phyloP scores from a whole-genome alignment of 2,113 vertebrate genomes.

The Sorex fumeus region DNA sequence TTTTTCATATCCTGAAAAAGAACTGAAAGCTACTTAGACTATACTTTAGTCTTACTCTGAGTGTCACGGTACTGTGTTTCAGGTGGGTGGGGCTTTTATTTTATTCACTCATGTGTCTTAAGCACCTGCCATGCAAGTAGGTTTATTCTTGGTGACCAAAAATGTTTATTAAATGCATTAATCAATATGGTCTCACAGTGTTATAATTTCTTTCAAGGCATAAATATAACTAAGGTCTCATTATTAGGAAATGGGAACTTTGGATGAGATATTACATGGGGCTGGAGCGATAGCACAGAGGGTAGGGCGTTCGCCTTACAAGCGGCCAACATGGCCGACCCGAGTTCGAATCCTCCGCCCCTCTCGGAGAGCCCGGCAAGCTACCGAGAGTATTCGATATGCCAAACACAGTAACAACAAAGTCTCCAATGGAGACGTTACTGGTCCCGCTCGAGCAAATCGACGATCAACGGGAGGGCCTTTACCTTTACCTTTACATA shows the following conservation, averaged over 20 bases:
- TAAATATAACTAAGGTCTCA: neutral
- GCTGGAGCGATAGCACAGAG: too few species aligned
- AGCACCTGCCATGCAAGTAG: neutral
- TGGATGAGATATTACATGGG: neutral
- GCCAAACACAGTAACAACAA: too few species aligned
- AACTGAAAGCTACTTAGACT: neutral
- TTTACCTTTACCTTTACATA: too few species aligned
- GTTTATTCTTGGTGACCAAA: neutral
- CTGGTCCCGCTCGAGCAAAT: too few species aligned
- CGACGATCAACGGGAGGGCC: too few species aligned
- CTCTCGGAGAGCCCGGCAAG: too few species aligned
- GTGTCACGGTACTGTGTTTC: neutral
- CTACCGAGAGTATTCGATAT: too few species aligned
- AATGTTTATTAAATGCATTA: slow-evolving; percentile 43
- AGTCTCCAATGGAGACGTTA: too few species aligned
- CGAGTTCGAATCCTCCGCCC: too few species aligned
- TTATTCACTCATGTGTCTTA: neutral
- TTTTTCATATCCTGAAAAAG: neutral
- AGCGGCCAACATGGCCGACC: too few species aligned
- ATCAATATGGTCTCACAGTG: neutral
- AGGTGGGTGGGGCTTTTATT: neutral
- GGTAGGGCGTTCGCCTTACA: too few species aligned
- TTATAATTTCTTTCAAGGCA: slow-evolving; percentile 25
- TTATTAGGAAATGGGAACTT: neutral
- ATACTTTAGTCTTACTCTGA: neutral